Percentiles rank a stretch among this genome's conserved stretches.
Conservation (phyloP, 2,113 vertebrate genomes). For the Fulmarus glacialis region DNA sequence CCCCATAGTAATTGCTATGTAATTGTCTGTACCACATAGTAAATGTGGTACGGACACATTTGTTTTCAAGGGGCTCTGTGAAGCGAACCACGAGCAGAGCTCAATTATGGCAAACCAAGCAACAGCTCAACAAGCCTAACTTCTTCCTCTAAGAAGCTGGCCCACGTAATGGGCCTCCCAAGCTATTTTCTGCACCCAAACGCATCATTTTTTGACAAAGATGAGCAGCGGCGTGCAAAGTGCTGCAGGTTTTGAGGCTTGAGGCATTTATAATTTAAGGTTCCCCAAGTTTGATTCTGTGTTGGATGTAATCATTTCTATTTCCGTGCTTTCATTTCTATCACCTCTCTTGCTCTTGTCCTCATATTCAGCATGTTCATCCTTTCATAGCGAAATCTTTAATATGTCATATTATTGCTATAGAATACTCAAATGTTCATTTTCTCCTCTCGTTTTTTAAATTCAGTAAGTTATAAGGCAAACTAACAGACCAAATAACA, state of each 20-base stretch:
- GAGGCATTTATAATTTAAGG: neutral
- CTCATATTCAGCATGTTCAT: neutral
- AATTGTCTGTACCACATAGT: too few relatives aligned
- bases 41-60: too few relatives aligned
- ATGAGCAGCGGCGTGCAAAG: neutral
- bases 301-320: neutral
- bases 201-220: neutral
- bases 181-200: neutral
- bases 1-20: neutral
- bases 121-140: neutral
- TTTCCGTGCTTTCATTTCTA: neutral
- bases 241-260: neutral
- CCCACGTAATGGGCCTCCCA: fast-evolving
- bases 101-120: neutral
- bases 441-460: neutral
- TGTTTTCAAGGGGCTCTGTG: neutral
- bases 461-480: neutral
- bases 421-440: neutral
- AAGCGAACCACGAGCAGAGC: neutral
- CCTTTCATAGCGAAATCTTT: neutral
- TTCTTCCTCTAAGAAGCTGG: neutral
- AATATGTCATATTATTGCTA: neutral
- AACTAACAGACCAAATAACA: neutral
- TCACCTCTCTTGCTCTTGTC: neutral
- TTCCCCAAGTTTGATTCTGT: neutral